These are phyloP conservation scores for Neomonachus schauinslandi DNA, from an alignment of 2,113 vertebrate species.

Conservation along the genomic window DNA sequence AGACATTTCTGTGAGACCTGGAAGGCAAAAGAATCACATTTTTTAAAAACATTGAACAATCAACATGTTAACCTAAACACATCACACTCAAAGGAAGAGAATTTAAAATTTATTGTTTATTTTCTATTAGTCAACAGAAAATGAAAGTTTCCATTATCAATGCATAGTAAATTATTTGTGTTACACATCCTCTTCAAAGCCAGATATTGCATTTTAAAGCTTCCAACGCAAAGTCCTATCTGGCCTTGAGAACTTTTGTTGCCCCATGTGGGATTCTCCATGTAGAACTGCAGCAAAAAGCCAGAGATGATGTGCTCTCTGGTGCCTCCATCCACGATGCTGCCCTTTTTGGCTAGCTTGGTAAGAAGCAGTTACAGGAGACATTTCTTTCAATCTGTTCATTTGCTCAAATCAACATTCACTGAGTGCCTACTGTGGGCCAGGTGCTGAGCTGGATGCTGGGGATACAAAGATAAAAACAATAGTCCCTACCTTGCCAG, in stretches of 20 bases:
- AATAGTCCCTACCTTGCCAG: background rate
- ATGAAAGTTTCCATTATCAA: background rate
- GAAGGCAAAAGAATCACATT: background rate
- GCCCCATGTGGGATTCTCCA: background rate
- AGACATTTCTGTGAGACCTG: background rate
- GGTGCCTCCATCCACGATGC: background rate
- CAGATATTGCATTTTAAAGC: background rate
- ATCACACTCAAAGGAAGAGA: conserved; percentile 10
- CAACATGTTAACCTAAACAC: background rate
- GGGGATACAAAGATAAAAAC: background rate
- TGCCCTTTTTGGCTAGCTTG: background rate
- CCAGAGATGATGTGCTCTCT: background rate
- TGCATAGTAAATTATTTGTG: background rate
- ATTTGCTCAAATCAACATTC: background rate
- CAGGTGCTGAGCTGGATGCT: conserved; percentile 12
- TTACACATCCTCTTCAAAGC: background rate
- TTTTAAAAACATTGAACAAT: background rate
- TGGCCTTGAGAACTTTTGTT: background rate
- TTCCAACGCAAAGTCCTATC: background rate
- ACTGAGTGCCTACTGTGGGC: background rate
- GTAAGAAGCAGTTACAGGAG: conserved; percentile 18
- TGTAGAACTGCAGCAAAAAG: background rate
- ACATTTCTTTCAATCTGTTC: conserved; percentile 14
- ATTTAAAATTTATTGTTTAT: conserved; percentile 26
- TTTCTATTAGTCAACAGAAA: background rate